Evolutionary conservation across 2,113 vertebrate species (phyloP), one percentile per base, ranked within the genome.

Genomic region (Machaerirhynchus nigripectus): DNA sequence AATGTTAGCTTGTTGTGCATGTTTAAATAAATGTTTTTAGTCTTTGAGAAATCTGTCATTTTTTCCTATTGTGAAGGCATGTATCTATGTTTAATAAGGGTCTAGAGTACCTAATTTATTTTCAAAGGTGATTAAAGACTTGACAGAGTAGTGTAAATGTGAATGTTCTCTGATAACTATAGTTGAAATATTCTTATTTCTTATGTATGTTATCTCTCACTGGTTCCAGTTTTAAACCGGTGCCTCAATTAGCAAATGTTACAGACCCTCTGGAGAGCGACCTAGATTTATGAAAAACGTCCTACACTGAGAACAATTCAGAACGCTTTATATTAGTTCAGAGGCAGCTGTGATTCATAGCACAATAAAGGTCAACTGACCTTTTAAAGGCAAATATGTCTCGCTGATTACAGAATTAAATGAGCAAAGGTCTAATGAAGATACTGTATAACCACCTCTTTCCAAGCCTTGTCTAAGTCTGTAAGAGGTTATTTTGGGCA

Each of bases 321-420:
- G 52, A 92, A 90, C 68, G 28, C 35, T 93, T 93, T 92, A 20
- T 95, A 65, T 77, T 89, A 84, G 13, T 75, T 92, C 74, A 65
- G 74, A 89, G 80, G 78, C 78, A 90, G 74, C 74, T 95, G 60
- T 91, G 80, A 95, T 96, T 93, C 94, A 89, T 15, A 84, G 17
- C 70, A 37, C 79, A 94, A 74, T 94, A 95, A 97, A 97, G 90
- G 94, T 68, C 89, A 97, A 96, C 40, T 22, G 82, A 93, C 96
- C 47, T 50, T 91, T 95, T 80, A 80, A 80, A 93, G 86, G 71
- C 42, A 96, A 95, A 95, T 65, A 81, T 28, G 4, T 53, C 73
- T 90, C 89, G 33, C 52, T 87, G 57, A 95, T 88, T 90, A 70
- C 35, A 89, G 73, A 71, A 15, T 47, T 74, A 81, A 78, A 56